These are phyloP conservation scores for Crambe crambe DNA, from an alignment of 37 sponge, comb jelly and placozoan species.

Conservation along the genomic window DNA sequence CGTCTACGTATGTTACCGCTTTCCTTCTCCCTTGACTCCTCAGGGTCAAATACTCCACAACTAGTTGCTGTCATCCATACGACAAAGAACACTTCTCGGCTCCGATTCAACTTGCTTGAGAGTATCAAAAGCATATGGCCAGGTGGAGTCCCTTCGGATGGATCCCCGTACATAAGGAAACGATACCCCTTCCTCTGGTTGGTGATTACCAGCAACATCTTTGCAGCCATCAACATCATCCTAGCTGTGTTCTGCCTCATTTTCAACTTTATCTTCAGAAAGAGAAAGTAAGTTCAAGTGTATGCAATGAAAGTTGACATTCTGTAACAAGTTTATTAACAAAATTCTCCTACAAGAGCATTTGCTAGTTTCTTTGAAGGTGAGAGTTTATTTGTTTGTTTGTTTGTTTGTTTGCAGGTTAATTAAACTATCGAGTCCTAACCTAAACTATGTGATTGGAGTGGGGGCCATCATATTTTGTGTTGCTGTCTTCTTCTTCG, in stretches of 20 bases:
- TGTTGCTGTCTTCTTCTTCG: constrained; percentile 22
- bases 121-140: constrained; percentile 7
- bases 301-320: no score
- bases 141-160: constrained; percentile 31
- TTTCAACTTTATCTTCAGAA: constrained; percentile 54
- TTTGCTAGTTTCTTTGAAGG: no score
- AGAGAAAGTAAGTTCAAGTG: constrained; percentile 40
- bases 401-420: constrained; percentile 17
- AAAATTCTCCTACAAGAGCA: no score
- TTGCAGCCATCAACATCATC: constrained; percentile 7
- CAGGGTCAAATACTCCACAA: neutral
- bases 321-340: no score
- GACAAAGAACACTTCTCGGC: neutral
- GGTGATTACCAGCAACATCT: constrained; percentile 13
- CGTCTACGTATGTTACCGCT: no score
- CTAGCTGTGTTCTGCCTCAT: constrained; percentile 34
- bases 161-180: constrained; percentile 12
- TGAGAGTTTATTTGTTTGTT: no score
- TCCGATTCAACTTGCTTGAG: neutral
- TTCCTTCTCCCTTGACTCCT: no score
- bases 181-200: constrained; percentile 21
- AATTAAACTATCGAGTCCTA: constrained; percentile 46
- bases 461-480: constrained; percentile 37
- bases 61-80: constrained; percentile 6
- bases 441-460: constrained; percentile 54